These are phyloP conservation scores for Leptodactylus fuscus DNA, from an alignment of 2,113 vertebrate genomes.

Conservation along the genomic window DNA sequence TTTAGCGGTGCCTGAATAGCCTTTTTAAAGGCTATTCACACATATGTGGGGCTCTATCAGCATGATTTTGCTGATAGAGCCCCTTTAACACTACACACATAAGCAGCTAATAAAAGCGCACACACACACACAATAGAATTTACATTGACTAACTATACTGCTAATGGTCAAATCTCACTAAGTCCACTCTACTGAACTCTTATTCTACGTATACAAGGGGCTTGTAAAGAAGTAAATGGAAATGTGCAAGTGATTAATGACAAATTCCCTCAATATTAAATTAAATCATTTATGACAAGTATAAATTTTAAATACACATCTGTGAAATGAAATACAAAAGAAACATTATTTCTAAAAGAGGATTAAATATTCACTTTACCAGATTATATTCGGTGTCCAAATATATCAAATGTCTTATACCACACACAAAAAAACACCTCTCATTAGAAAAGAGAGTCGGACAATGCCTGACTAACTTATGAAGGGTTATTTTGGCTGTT, in stretches of 20 bases:
- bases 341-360: conserved; percentile 25
- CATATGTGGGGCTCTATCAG: no score
- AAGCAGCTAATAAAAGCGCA: background rate
- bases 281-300: conserved; percentile 31
- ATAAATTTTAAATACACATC: background rate
- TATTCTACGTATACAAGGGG: background rate
- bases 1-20: no score
- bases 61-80: no score
- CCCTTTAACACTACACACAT: background rate
- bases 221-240: background rate
- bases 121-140: no score
- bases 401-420: background rate
- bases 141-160: background rate
- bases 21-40: no score
- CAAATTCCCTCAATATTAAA: background rate
- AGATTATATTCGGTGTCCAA: background rate
- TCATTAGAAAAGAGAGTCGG: background rate
- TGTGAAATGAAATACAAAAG: conserved; percentile 54
- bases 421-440: background rate
- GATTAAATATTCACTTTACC: conserved; percentile 41
- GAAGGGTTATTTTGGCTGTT: background rate
- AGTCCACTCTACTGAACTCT: background rate
- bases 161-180: no score
- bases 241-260: conserved; percentile 50
- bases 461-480: background rate